Percentiles rank a stretch among this genome's conserved stretches.
Conservation (phyloP, 2,797 vertebrate species). For the Dendrocincla tyrannina region DNA sequence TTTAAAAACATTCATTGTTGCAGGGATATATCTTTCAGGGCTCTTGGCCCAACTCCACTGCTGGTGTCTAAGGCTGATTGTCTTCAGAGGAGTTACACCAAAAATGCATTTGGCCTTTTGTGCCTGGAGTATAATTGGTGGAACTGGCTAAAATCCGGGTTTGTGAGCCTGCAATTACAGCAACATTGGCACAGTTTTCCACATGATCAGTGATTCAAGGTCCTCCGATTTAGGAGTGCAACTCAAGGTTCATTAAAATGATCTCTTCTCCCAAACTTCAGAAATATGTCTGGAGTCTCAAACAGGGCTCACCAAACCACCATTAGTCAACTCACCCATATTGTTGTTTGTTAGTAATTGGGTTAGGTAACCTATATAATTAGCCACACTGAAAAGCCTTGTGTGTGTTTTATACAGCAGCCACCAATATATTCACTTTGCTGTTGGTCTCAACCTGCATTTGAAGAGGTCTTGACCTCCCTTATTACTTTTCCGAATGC, state of each 20-base stretch:
- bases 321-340: neutral
- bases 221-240: neutral
- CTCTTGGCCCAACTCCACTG: slow-evolving; percentile 36
- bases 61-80: slow-evolving; percentile 38
- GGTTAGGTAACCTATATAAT: neutral
- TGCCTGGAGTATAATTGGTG: slow-evolving; percentile 48
- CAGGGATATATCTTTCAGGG: neutral
- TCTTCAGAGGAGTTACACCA: slow-evolving; percentile 33
- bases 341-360: neutral
- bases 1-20: slow-evolving; percentile 50
- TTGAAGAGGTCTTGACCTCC: neutral
- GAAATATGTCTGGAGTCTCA: neutral
- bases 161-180: neutral
- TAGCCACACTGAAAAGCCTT: neutral
- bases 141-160: neutral
- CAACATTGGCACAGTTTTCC: neutral
- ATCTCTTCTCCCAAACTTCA: neutral
- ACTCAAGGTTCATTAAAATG: neutral
- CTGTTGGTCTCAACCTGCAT: neutral
- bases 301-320: neutral
- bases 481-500: neutral
- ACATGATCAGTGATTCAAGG: neutral
- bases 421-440: neutral
- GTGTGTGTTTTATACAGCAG: neutral
- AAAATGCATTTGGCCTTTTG: slow-evolving; percentile 49